A percentile compares a stretch with the other conserved stretches of the same genome.
Evolutionary conservation across 2,888 invertebrate genomes (phyloP).

Genomic region (Cephus nigrinus): DNA sequence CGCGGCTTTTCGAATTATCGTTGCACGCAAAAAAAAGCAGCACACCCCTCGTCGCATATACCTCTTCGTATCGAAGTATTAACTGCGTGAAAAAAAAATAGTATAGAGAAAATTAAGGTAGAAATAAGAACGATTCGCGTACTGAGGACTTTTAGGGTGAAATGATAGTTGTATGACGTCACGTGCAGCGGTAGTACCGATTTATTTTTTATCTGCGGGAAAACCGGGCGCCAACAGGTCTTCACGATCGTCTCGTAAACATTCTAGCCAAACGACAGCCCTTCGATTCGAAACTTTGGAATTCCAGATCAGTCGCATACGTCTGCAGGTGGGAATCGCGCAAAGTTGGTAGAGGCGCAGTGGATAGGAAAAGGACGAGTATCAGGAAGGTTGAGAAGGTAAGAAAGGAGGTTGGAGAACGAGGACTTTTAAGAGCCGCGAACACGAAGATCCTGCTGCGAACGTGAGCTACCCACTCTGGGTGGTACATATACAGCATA

Average conservation of each 20-base stretch:
- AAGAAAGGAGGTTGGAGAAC: neutral
- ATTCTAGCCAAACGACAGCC: neutral
- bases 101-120: neutral
- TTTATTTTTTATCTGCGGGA: neutral
- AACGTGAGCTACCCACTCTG: conserved; percentile 54
- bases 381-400: neutral
- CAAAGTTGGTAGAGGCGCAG: neutral
- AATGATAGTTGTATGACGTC: neutral
- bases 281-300: neutral
- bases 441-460: conserved; percentile 51
- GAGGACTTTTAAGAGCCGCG: neutral
- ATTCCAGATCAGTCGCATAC: neutral
- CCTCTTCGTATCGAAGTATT: neutral
- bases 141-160: neutral
- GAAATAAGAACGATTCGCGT: neutral
- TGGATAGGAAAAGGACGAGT: neutral
- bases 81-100: neutral
- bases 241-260: neutral
- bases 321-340: neutral
- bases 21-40: too few relatives aligned
- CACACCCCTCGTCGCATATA: neutral
- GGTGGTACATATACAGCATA: conserved; percentile 54
- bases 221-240: neutral
- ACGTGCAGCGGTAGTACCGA: neutral
- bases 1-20: too few relatives aligned